Base-by-base conservation (phyloP, 2,797 vertebrate genomes). In the Gorsachius magnificus region DNA sequence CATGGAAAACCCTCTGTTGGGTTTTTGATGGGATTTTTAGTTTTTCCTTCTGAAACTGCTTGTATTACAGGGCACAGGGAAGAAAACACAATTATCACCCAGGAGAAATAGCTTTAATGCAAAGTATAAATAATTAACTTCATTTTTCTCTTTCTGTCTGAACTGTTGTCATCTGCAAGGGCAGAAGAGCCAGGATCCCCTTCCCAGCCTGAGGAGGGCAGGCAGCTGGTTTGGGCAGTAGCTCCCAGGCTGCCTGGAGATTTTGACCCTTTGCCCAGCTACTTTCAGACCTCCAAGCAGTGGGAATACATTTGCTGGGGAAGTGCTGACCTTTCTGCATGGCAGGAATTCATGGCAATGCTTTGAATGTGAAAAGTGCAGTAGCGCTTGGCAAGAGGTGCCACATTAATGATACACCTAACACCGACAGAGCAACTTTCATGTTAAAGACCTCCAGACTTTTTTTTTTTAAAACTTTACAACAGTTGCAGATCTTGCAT, bases 331-430 rank as follows among this genome's bases (percentile, higher is more conserved):
- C 79, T 83, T 83, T 87, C 88, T 83, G 82, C 76, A 38, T 2
- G 9, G 77, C 72, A 86, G 90, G 72, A 94, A 68, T 74, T 83
- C 43, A 36, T 50, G 69, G 86, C 77, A 56, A 58, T 72, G 54
- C 74, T 68, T 69, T 46, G 74, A 84, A 89, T 16, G 48, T 1
- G 19, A 79, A 60, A 75, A 93, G 58, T 10, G 29, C 68, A 91
- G 69, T 61, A 74, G 10, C 57, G 51, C 45, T 86, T 16, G 56
- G 36, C n/a, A 74, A 57, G 78, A 94, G 56, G 68, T 60, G 68
- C 68, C 64, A 36, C 76, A 17, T 88, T 87, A 65, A 74, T 20
- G 64, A 76, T 60, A 58, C 5, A 63, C 46, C 66, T 13, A 38
- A 19, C 51, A 53, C 35, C 0, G 0, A 19, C 20, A 58, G 45